Evolutionary conservation across 2,797 vertebrate species (phyloP).

Genomic region (Peromyscus eremicus): DNA sequence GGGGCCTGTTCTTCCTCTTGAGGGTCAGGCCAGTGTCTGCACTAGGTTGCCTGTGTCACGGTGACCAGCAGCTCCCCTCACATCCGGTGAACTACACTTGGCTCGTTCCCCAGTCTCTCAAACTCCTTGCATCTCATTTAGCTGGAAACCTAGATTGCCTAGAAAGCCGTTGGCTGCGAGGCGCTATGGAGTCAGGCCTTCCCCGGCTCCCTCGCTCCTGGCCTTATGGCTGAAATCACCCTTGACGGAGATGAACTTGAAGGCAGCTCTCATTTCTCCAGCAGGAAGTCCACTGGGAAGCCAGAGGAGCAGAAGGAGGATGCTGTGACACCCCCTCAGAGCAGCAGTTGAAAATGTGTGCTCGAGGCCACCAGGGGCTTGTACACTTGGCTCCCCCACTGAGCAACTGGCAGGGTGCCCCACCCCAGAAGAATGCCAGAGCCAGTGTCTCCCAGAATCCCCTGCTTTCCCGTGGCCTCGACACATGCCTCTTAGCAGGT

Average conservation of each 20-base stretch:
- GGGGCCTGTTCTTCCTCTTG: not conserved
- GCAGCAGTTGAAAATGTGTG: constrained; percentile 23
- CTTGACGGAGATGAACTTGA: not conserved
- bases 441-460: constrained; percentile 26
- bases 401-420: constrained; percentile 57
- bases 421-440: not conserved
- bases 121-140: not conserved
- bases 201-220: not conserved
- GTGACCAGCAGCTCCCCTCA: not conserved
- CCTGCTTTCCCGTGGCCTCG: not conserved
- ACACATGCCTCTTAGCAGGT: not conserved
- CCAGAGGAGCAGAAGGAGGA: not conserved
- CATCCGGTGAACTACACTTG: not conserved
- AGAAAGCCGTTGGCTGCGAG: constrained; percentile 4
- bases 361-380: constrained; percentile 58
- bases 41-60: not conserved
- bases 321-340: not conserved
- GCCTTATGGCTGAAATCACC: not conserved
- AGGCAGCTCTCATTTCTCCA: constrained; percentile 15
- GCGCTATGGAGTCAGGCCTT: not conserved
- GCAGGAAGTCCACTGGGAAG: not conserved
- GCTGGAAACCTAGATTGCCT: constrained; percentile 24
- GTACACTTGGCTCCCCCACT: constrained; percentile 41
- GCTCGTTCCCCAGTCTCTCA: not conserved
- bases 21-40: not conserved